A percentile compares a stretch with the other conserved stretches of the same genome.
phyloP scores from a whole-genome alignment of 1,140 invertebrate species.

The Ctenoplectra terminalis region DNA sequence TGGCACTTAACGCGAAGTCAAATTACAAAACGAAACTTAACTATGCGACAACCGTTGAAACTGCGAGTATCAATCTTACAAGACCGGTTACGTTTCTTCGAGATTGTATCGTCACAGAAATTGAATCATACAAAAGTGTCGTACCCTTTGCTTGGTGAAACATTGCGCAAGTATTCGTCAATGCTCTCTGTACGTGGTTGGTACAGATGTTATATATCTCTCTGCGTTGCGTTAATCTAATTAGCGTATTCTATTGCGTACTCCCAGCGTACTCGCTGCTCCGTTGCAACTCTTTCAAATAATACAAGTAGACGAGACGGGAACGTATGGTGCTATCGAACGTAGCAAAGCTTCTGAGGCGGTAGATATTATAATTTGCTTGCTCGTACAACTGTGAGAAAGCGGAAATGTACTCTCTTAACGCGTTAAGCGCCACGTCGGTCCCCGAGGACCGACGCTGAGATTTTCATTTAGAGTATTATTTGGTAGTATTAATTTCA shows the following conservation, averaged over 20 bases:
- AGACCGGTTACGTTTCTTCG: neutral
- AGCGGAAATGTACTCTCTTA: neutral
- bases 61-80: conserved; percentile 5
- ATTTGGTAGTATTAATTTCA: too few relatives aligned
- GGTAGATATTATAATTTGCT: neutral
- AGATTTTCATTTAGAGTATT: too few relatives aligned
- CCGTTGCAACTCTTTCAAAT: neutral
- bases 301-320: neutral
- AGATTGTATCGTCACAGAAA: neutral
- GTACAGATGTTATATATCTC: neutral
- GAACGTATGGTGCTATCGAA: neutral
- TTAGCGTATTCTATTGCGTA: neutral
- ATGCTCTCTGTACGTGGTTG: too few relatives aligned
- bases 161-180: neutral
- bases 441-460: too few relatives aligned
- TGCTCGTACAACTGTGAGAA: conserved; percentile 3
- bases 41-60: neutral
- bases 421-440: too few relatives aligned
- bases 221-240: too few relatives aligned
- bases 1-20: neutral
- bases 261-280: neutral
- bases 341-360: neutral
- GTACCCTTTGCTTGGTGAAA: too few relatives aligned
- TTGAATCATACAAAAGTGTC: neutral
- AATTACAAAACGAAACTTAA: conserved; percentile 39